Percentiles rank a stretch among this genome's conserved stretches.
phyloP scores from a whole-genome alignment of 2,888 invertebrate genomes.

The Rambutsinella grinnellia region DNA sequence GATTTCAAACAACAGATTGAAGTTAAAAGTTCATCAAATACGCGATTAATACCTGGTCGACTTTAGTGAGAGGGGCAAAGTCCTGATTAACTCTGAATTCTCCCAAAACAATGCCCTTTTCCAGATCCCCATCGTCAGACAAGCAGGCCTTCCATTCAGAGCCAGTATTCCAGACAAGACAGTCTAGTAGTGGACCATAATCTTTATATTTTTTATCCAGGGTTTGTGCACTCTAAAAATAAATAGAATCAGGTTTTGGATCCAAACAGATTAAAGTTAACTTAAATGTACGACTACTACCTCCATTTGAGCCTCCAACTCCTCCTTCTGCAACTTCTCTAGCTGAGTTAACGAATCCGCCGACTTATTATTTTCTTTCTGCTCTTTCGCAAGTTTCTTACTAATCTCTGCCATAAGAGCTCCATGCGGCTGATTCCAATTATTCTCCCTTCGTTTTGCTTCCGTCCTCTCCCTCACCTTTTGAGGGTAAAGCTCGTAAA shows the following conservation, averaged over 20 bases:
- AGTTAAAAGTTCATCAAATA: no score
- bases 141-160: slow-evolving; percentile 69
- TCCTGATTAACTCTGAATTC: slow-evolving; percentile 70
- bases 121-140: slow-evolving; percentile 84
- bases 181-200: slow-evolving; percentile 91
- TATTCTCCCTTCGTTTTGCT: slow-evolving; percentile 82
- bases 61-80: slow-evolving; percentile 58
- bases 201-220: slow-evolving; percentile 91
- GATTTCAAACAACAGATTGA: no score
- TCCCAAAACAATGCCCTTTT: slow-evolving; percentile 79
- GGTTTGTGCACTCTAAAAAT: no score
- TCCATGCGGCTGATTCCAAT: slow-evolving; percentile 89
- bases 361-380: slow-evolving; percentile 35
- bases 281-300: no score
- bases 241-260: no score
- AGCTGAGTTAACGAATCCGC: slow-evolving; percentile 70
- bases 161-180: slow-evolving; percentile 95
- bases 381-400: slow-evolving; percentile 53
- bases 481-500: slow-evolving; percentile 88
- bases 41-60: no score
- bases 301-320: slow-evolving; percentile 88
- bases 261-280: no score
- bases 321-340: slow-evolving; percentile 89
- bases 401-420: slow-evolving; percentile 82
- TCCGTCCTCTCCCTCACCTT: slow-evolving; percentile 85